phyloP scores from a whole-genome alignment of 2,113 vertebrate genomes.

The Onychostruthus taczanowskii region DNA sequence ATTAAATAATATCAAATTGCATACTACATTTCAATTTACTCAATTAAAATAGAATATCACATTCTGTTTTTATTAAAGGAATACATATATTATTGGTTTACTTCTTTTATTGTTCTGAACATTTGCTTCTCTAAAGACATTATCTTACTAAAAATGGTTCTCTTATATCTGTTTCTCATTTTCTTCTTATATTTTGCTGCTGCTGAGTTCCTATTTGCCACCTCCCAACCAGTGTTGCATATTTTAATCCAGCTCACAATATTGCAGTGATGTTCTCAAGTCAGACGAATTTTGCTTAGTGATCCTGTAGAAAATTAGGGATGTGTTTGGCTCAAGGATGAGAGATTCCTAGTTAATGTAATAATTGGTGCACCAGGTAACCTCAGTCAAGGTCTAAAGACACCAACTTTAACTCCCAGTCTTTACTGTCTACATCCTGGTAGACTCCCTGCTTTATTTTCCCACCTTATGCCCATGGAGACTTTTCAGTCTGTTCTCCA shows the following conservation, averaged over 20 bases:
- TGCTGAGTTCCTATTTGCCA: neutral
- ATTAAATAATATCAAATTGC: constrained; percentile 25
- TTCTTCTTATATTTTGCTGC: neutral
- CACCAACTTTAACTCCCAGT: neutral
- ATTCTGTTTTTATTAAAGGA: constrained; percentile 35
- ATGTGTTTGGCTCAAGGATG: neutral
- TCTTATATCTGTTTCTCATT: neutral
- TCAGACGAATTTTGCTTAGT: neutral
- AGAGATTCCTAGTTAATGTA: neutral
- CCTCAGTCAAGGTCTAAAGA: neutral
- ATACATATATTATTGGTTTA: neutral
- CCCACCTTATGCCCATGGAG: neutral
- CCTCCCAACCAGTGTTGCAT: neutral
- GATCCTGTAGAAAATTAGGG: neutral
- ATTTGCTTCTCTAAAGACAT: neutral
- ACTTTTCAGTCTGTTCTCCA: neutral
- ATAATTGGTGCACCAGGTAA: neutral
- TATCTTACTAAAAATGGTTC: neutral
- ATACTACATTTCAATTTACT: neutral
- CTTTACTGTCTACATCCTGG: neutral
- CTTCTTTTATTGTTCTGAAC: neutral
- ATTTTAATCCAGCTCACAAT: neutral
- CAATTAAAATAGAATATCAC: neutral
- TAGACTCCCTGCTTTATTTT: neutral
- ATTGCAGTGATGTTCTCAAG: neutral